Conservation (phyloP, 2,797 vertebrate species). For the Onychomys arenicola region DNA sequence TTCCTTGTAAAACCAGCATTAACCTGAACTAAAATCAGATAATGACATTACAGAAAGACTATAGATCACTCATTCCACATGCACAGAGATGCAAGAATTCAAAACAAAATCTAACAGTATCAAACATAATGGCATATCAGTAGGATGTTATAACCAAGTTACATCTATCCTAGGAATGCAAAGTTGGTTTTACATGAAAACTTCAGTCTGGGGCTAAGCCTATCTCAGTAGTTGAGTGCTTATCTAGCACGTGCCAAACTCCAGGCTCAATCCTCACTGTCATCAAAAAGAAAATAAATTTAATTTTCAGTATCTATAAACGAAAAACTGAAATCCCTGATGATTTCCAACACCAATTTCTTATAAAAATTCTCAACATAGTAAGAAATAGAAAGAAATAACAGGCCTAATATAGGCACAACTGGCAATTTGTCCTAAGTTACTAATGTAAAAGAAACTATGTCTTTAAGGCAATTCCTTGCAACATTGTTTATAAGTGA, state of each 20-base stretch:
- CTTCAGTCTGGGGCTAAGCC: neutral
- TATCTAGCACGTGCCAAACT: neutral
- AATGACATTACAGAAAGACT: neutral
- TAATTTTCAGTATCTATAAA: neutral
- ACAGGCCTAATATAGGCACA: neutral
- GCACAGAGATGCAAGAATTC: neutral
- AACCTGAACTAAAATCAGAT: neutral
- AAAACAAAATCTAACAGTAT: neutral
- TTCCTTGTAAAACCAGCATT: neutral
- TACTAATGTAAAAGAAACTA: slow-evolving; percentile 11
- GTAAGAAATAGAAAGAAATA: neutral
- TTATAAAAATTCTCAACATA: neutral
- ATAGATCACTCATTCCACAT: neutral
- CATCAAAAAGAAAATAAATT: neutral
- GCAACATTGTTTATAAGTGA: neutral
- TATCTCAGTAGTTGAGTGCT: neutral
- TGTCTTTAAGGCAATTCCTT: neutral
- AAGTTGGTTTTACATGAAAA: neutral
- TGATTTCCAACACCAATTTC: neutral
- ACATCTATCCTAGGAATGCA: neutral
- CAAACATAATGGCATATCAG: neutral
- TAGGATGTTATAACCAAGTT: neutral
- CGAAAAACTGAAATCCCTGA: neutral
- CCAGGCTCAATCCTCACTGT: neutral
- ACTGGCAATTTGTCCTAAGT: slow-evolving; percentile 7